phyloP scores from a whole-genome alignment of 2,888 invertebrate species.

The Rotaria socialis region DNA sequence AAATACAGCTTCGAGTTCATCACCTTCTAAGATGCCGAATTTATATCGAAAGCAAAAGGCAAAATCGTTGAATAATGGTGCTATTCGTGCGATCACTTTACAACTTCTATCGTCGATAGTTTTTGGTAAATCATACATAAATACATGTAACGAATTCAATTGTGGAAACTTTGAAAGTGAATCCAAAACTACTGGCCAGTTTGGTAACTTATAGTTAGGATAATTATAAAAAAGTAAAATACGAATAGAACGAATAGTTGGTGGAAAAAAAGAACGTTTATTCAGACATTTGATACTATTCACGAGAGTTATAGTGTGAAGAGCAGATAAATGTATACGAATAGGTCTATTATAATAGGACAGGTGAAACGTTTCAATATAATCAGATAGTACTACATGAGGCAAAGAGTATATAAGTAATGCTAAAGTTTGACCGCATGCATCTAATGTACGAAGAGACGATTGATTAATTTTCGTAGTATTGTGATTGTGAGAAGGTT shows the following conservation, averaged over 20 bases:
- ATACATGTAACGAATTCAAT: neutral
- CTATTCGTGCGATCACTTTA: too few relatives aligned
- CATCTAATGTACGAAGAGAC: slow-evolving; percentile 10
- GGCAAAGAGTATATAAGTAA: slow-evolving; percentile 1
- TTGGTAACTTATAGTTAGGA: slow-evolving; percentile 16
- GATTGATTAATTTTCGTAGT: neutral
- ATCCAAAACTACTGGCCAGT: neutral
- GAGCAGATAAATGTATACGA: neutral
- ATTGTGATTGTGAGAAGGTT: neutral
- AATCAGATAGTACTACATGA: neutral
- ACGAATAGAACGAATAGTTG: slow-evolving; percentile 14
- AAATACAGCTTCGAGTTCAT: too few relatives aligned
- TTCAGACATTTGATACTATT: neutral
- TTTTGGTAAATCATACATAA: neutral
- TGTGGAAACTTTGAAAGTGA: neutral
- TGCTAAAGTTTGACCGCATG: neutral
- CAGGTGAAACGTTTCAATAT: neutral
- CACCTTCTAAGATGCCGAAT: too few relatives aligned
- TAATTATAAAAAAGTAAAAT: slow-evolving; percentile 2
- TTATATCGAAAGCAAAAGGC: too few relatives aligned
- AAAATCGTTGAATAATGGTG: too few relatives aligned
- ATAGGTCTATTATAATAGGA: slow-evolving; percentile 12
- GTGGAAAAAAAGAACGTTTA: neutral
- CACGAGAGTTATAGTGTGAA: slow-evolving; percentile 1
- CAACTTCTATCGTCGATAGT: too few relatives aligned